Conservation (phyloP, 2,113 vertebrate species). For the Ammospiza nelsoni region DNA sequence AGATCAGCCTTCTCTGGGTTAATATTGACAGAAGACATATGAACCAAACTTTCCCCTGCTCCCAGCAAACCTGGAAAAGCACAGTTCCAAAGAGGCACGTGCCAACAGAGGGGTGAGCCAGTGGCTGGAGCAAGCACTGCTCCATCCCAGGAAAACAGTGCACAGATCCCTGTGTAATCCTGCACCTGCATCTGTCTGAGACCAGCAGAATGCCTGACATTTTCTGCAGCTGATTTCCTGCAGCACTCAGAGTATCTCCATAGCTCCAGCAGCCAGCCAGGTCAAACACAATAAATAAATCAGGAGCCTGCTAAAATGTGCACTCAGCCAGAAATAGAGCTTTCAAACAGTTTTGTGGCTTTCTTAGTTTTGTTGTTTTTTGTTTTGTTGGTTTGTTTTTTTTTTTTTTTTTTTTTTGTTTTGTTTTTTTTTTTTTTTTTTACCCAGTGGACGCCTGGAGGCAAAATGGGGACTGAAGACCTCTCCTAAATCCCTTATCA, state of each 20-base stretch:
- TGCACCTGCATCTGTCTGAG: neutral
- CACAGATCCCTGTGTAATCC: neutral
- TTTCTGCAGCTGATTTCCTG: neutral
- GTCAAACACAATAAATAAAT: neutral
- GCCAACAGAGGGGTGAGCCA: neutral
- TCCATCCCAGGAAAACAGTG: neutral
- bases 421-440: neutral
- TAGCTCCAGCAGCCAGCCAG: neutral
- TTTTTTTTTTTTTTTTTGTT: neutral
- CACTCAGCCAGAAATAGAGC: neutral
- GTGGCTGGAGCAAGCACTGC: neutral
- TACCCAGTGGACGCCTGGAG: neutral
- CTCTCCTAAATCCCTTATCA: neutral
- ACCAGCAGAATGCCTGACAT: neutral
- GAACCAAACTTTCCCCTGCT: neutral
- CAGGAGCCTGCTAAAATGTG: neutral
- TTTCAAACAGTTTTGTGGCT: neutral
- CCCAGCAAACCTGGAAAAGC: neutral
- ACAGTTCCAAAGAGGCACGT: neutral
- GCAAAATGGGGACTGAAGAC: neutral
- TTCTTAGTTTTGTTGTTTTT: neutral
- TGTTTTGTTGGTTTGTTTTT: no score
- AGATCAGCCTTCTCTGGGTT: neutral
- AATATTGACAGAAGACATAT: neutral
- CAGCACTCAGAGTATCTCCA: neutral